Evolutionary conservation across 2,113 vertebrate genomes (phyloP), one percentile per base, ranked within the genome.

Genomic region (Canis aureus): DNA sequence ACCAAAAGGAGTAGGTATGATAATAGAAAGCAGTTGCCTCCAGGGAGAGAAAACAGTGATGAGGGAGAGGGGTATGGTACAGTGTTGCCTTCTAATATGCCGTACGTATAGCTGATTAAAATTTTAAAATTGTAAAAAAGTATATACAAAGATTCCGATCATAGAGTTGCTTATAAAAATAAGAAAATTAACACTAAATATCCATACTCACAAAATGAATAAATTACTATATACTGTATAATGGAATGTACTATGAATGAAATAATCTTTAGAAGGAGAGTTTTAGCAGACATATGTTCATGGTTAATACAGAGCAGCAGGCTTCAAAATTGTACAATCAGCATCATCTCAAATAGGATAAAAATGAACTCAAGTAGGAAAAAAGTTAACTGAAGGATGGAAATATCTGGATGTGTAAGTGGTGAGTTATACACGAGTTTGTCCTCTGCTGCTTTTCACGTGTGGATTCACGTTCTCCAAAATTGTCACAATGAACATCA

Each of bases 261-360:
- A 82, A 73, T 83, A n/a, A 80, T 91, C 32, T 94, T 69, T 51
- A 87, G 38, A 64, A 79, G 17, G 22, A 27, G 8, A 27, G 8
- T 25, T 91, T 93, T 66, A 83, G 25, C 51, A 84, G 69, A 84
- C 38, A 86, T 17, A 57, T 32, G 20, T 0, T 79, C 51, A 74
- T 62, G 27, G 51, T 91, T 57, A 93, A 53, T 22, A 79, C 8
- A n/a, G 62, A 82, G 15, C 12, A 94, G 8, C 0, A 29, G 49
- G 6, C 57, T 95, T 95, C 83, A 73, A 92, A 95, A 89, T 22
- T 29, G 0, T 43, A 74, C 55, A 74, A 74, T 89, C 57, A 55
- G 23, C 76, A 66, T 92, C 32, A 89, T 43, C 67, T 83, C 9
- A 64, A 79, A 94, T n/a, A 60, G 20, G 35, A 94, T 59, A 74